phyloP scores from a whole-genome alignment of 1,140 invertebrate genomes.

The Laupala kohalensis region DNA sequence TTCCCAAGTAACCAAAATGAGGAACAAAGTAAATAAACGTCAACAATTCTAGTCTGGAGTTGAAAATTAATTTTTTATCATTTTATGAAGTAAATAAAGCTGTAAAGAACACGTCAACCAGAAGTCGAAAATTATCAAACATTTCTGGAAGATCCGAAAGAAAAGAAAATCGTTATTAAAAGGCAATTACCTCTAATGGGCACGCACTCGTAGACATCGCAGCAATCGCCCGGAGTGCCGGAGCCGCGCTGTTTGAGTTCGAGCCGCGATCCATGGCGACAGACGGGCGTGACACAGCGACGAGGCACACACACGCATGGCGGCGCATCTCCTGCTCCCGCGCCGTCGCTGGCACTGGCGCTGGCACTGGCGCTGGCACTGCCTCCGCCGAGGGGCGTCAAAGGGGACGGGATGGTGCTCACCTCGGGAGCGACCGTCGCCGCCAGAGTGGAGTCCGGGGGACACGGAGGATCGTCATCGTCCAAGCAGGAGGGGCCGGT shows the following conservation, averaged over 20 bases:
- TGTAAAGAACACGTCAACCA: background rate
- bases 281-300: slow-evolving; percentile 14
- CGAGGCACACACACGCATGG: slow-evolving; percentile 15
- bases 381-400: background rate
- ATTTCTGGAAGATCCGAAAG: background rate
- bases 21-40: background rate
- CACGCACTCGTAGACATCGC: slow-evolving; percentile 20
- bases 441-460: slow-evolving; percentile 17
- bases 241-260: slow-evolving; percentile 14
- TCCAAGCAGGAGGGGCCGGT: background rate
- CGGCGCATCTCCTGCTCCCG: background rate
- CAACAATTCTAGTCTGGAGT: background rate
- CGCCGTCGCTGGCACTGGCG: slow-evolving; percentile 14
- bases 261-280: slow-evolving; percentile 6
- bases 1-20: too few relatives aligned
- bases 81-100: background rate
- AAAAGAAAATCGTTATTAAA: too few relatives aligned
- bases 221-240: slow-evolving; percentile 19
- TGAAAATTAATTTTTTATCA: background rate
- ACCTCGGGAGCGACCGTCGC: background rate
- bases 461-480: slow-evolving; percentile 15
- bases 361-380: slow-evolving; percentile 13
- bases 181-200: slow-evolving; percentile 16
- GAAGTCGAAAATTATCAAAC: background rate
- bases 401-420: background rate